phyloP scores from a whole-genome alignment of 2,113 vertebrate genomes.

The Dendrocopos noguchii region DNA sequence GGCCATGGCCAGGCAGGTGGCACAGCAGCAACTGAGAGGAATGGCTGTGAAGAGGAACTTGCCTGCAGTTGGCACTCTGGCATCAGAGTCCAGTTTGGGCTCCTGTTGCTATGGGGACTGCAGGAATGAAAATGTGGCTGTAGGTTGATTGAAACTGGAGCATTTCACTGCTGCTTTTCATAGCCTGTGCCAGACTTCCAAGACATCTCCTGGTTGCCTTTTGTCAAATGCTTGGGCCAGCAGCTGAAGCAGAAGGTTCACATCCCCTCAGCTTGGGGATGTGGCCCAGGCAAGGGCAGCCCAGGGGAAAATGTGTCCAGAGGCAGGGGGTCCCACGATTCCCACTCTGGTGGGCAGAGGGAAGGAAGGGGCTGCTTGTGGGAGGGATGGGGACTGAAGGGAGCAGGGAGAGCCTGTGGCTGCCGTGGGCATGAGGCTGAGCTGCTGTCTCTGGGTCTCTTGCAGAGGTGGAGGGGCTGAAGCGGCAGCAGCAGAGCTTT shows the following conservation, averaged over 20 bases:
- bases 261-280: rapidly evolving
- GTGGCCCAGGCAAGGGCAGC: neutral
- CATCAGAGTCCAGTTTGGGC: neutral
- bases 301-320: neutral
- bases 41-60: neutral
- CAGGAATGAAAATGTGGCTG: neutral
- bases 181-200: neutral
- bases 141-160: neutral
- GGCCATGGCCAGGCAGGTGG: rapidly evolving
- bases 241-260: neutral
- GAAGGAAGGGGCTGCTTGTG: neutral
- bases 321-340: neutral
- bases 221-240: neutral
- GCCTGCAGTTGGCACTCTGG: neutral
- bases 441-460: neutral
- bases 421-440: rapidly evolving
- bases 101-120: neutral
- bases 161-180: slow-evolving; percentile 28
- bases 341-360: too few relatives aligned
- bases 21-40: neutral
- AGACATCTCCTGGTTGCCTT: neutral
- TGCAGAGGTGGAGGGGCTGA: neutral
- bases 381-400: neutral
- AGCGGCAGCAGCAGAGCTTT: neutral
- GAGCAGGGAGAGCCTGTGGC: neutral